Base-by-base conservation (phyloP, 2,888 invertebrate genomes). In the Cetonia aurata region DNA sequence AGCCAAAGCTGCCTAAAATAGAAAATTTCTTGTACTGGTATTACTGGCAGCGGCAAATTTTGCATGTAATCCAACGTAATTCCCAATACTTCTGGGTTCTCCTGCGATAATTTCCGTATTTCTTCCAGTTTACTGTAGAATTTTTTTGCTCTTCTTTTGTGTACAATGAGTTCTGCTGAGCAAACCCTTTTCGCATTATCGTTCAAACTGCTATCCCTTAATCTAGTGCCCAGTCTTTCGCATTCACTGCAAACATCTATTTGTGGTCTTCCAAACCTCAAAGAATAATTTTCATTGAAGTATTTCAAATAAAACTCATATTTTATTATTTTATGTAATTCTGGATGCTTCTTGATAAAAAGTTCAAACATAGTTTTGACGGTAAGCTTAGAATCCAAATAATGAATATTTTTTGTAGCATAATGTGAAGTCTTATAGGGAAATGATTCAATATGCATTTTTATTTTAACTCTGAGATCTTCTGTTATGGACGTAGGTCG, bases 1-100 rank as follows among this genome's bases (percentile, higher is more conserved):
- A 73, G 17, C 68, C 71, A 75, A 0, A 77, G 67, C 56, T 77
- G 75, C 37, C 76, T 62, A 12, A 72, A 66, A 67, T 77, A 77
- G 69, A 79, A 77, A 12, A 75, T 66, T 50, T 76, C 75, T 57
- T 77, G 78, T 1, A 76, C 76, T 17, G 77, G 75, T 17, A 76
- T 69, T 13, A 33, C 31, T 4, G 75, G 73, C 8, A 77, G 68
- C 13, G 75, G 75, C 13, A 75, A 53, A 65, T 77, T 76, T 65
- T 77, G 75, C 72, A 76, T 76, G 56, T 67, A 75, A 57, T 76
- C 73, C 56, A 76, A 72, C 15, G 41, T 31, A 13, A 77, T 71
- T 52, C 72, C 75, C 41, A 60, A 67, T 19, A 71, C 52, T 44
- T 69, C 67, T 33, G 67, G 55, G 41, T 52, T 19, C 42, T 67